These are phyloP conservation scores for Bradypodion ventrale DNA, from an alignment of 2,797 vertebrate species.

Conservation along the genomic window DNA sequence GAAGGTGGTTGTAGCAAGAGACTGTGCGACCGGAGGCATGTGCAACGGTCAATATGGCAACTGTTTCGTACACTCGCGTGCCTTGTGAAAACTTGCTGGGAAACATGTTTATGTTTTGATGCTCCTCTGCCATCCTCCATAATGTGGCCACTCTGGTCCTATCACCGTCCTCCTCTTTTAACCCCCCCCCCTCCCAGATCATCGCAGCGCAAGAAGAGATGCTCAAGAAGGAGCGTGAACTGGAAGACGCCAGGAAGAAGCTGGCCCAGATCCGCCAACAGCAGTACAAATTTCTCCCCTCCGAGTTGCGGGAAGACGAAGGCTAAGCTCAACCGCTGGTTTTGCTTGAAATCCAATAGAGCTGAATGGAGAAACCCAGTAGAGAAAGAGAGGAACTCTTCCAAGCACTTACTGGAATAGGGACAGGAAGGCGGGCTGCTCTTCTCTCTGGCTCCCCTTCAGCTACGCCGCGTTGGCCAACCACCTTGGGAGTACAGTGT, in stretches of 20 bases:
- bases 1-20: too few species aligned
- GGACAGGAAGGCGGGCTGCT: constrained; percentile 14
- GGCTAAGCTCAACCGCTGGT: constrained; percentile 76
- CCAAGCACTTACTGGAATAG: constrained; percentile 55
- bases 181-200: constrained; percentile 81
- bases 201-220: constrained; percentile 98
- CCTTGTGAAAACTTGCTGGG: too few species aligned
- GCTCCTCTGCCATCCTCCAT: neutral
- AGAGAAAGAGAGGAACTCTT: constrained; percentile 57
- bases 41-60: too few species aligned
- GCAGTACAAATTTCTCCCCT: constrained; percentile 98
- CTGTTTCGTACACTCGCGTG: too few species aligned
- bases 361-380: constrained; percentile 58
- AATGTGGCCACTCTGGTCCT: neutral
- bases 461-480: constrained; percentile 64
- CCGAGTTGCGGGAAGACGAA: constrained; percentile 93
- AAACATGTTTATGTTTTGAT: too few species aligned
- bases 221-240: constrained; percentile 95
- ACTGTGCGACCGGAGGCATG: too few species aligned
- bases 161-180: constrained; percentile 28
- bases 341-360: constrained; percentile 34
- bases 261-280: constrained; percentile 98
- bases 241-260: constrained; percentile 98
- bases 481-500: constrained; percentile 69
- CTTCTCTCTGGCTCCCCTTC: constrained; percentile 54